Base-by-base conservation (phyloP, 2,113 vertebrate genomes). In the Hypomesus transpacificus region DNA sequence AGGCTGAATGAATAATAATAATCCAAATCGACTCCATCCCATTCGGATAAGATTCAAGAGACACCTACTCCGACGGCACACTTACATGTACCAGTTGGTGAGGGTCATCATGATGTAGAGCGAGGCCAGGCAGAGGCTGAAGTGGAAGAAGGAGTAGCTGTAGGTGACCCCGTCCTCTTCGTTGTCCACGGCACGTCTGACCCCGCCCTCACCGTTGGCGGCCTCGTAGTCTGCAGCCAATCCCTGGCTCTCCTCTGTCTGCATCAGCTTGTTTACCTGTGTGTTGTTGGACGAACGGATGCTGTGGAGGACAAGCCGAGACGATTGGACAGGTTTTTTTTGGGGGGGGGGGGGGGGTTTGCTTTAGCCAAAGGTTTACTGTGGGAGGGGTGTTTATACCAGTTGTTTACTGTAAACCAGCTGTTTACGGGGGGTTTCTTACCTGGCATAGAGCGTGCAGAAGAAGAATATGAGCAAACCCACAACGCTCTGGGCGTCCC, bases 21-120 rank as follows among this genome's bases (percentile, higher is more conserved):
- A 46, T 8, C 34, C 34, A 39, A 39, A n/a, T 5, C 31, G 31
- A 5, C 7, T 34, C 31, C 31, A 34, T 34, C 31, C 31, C 31
- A 34, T 34, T 34, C 5, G 60, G 52, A 53, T 53, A 53, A 18
- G 52, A 53, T 52, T 52, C 2, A 61, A 21, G 13, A 11, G 5
- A 60, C 24, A 28, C 11, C 13, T 3, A 21, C 58, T 60, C n/a
- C 3, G 16, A 7, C 16, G 16, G 51, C 31, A 74, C 68, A 91
- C 91, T 53, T 73, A 98, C 96, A 87, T 91, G 91, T 95, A 98
- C 96, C 96, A 98, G 90, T 96, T 96, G 79, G 96, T 98, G 75
- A 98, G 94, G 0, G 94, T 98, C 96, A 98, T 98, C 96, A 97
- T 98, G 85, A 97, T 92, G 88, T 98, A 95, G 70, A 98, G 94